Base-by-base conservation (phyloP, 2,113 vertebrate species). In the Perccottus glenii region DNA sequence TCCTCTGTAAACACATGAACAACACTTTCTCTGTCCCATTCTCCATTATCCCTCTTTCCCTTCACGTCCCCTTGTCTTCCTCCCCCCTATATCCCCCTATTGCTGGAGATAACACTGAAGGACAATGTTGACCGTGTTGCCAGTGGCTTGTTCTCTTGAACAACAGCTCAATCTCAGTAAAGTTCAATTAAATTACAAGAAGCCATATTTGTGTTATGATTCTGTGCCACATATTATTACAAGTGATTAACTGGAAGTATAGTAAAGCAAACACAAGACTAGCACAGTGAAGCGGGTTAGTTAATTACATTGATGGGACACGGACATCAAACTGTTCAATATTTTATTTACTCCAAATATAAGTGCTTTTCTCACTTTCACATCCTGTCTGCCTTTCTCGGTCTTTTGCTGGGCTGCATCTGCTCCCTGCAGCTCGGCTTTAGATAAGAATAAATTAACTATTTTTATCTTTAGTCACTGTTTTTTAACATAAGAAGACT, bases 121-220 rank as follows among this genome's bases (percentile, higher is more conserved):
- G 71, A 90, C 89, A 90, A 85, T 82, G 74, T 70, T 2, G 70
- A 90, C 89, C 89, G 85, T 82, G 75, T 67, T 2, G 9, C 56
- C 65, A 68, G 77, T 90, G 87, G 89, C 73, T 55, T 71, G 59
- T 45, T 70, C 9, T 68, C 60, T 44, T 65, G 49, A 27, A 27
- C 19, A 27, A 27, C 19, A 27, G 19, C 19, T 27, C 19, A 27
- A 27, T 27, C 19, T 27, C 19, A 27, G 19, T 27, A 27, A 27
- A 27, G 19, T 27, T 27, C 19, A 27, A 27, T 27, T 27, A 27
- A 27, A 47, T 64, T 58, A 2, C 2, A 5, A 68, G 16, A 12
- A 15, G 65, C 57, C 69, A 70, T 0, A 56, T 77, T 80, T 75
- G 38, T 57, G 51, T 64, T 70, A 11, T 59, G 43, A 64, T 16